Percentiles rank a stretch among this genome's conserved stretches.
These are phyloP conservation scores for Alaudala cheleensis DNA, from an alignment of 2,113 vertebrate species.

Conservation along the genomic window DNA sequence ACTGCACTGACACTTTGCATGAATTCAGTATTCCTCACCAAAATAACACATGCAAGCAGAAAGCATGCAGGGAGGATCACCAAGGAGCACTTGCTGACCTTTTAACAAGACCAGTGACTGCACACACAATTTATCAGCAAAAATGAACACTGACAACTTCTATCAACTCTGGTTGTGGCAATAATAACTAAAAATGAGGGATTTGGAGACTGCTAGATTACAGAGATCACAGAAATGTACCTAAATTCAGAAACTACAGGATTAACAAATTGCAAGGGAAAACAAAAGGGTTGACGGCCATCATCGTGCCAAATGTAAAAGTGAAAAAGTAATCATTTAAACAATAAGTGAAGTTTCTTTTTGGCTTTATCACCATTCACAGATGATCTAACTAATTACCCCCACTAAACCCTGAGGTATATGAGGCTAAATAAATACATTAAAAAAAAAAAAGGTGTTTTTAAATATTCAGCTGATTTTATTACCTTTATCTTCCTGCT, in stretches of 20 bases:
- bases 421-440: neutral
- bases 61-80: neutral
- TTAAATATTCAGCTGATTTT: conserved; percentile 32
- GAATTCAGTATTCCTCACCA: neutral
- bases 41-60: neutral
- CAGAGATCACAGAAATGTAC: neutral
- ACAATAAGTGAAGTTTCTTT: neutral
- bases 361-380: neutral
- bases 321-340: neutral
- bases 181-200: neutral
- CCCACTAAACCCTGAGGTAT: neutral
- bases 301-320: neutral
- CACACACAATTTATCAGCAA: neutral
- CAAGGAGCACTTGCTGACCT: neutral
- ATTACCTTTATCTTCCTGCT: conserved; percentile 21
- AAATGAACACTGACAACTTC: neutral
- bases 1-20: neutral
- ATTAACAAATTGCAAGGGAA: neutral
- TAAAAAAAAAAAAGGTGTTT: neutral
- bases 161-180: neutral
- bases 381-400: neutral
- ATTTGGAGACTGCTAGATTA: neutral
- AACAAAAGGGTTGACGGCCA: neutral
- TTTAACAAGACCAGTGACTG: neutral
- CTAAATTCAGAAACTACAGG: neutral